A percentile compares a stretch with the other conserved stretches of the same genome.
Evolutionary conservation across 2,113 vertebrate genomes (phyloP).

Genomic region (western clawed frog (Xenopus tropicalis)): DNA sequence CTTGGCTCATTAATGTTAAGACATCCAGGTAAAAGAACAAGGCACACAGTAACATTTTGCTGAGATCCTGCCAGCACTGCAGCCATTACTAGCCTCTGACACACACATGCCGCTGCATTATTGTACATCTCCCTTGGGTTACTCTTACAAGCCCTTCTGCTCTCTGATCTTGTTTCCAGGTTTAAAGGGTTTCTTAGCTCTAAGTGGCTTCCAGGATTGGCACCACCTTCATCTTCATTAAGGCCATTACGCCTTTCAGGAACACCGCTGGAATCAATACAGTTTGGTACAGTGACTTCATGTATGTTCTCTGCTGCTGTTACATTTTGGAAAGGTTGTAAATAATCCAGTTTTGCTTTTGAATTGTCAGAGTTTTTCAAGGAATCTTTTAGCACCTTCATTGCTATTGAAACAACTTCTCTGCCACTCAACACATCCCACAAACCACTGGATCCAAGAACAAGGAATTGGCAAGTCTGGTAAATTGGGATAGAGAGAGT

Average conservation of each 20-base stretch:
- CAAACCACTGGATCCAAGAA: conserved; percentile 62
- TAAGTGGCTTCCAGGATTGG: neutral
- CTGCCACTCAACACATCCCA: conserved; percentile 61
- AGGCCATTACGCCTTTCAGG: neutral
- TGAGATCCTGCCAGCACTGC: conserved; percentile 60
- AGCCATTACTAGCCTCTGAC: conserved; percentile 51
- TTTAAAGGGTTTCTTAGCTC: neutral
- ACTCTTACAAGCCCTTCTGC: neutral
- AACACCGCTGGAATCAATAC: neutral
- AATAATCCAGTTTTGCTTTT: neutral
- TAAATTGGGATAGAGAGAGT: conserved; percentile 54
- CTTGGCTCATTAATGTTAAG: neutral
- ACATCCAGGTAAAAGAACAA: conserved; percentile 56
- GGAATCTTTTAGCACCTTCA: conserved; percentile 48
- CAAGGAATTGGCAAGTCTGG: conserved; percentile 57
- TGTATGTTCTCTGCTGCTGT: neutral
- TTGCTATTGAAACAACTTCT: conserved; percentile 54
- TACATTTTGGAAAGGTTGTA: neutral
- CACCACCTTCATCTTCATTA: neutral
- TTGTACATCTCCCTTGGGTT: conserved; percentile 31
- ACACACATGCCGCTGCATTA: conserved; percentile 46
- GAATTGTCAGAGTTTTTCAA: neutral
- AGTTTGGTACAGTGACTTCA: no score
- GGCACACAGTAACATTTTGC: conserved; percentile 59
- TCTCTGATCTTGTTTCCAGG: conserved; percentile 17